Conservation (phyloP, 2,797 vertebrate genomes). For the Acomys russatus region DNA sequence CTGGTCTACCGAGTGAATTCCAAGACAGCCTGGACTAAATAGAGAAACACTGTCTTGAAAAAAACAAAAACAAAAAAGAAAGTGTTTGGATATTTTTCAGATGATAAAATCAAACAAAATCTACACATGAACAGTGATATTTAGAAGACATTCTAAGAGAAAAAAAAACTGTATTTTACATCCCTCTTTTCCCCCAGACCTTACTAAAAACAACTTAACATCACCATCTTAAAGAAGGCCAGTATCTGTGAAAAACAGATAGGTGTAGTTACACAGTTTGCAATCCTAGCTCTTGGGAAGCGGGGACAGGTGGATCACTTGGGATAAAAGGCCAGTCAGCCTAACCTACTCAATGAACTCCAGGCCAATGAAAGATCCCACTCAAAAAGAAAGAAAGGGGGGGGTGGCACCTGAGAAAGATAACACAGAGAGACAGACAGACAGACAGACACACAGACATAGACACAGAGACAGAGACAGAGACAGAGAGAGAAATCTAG, state of each 20-base stretch:
- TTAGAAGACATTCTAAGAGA: background rate
- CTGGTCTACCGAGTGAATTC: background rate
- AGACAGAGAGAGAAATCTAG: background rate
- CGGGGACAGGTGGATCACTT: background rate
- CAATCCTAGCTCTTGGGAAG: background rate
- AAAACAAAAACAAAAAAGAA: background rate
- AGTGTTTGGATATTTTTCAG: constrained; percentile 47
- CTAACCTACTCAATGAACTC: background rate
- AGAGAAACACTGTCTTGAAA: background rate
- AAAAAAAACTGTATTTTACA: background rate
- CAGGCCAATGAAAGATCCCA: background rate
- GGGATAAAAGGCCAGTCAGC: background rate
- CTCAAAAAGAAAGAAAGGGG: background rate
- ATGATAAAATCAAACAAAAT: constrained; percentile 54
- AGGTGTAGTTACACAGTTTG: background rate
- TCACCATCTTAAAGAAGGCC: constrained; percentile 51
- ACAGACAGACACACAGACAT: no score
- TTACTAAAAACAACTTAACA: constrained; percentile 38
- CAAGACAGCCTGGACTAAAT: background rate
- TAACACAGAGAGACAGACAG: background rate
- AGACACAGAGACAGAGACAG: background rate
- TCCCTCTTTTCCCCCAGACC: background rate
- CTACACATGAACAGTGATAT: constrained; percentile 32
- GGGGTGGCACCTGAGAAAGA: background rate
- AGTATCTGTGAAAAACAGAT: background rate